phyloP scores from a whole-genome alignment of 2,888 invertebrate species.

The Norana najaformis region DNA sequence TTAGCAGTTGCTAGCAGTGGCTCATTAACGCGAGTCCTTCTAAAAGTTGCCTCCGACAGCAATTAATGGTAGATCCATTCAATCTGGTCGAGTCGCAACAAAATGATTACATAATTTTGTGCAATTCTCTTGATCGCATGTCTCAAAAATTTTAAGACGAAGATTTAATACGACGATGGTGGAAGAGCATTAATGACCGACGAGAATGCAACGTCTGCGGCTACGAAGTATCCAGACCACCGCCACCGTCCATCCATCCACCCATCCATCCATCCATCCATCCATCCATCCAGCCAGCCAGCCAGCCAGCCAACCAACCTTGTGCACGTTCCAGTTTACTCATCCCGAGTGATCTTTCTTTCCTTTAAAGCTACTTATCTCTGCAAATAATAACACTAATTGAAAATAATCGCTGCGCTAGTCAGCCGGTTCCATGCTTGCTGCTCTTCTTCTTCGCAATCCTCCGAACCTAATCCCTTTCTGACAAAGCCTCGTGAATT shows the following conservation, averaged over 20 bases:
- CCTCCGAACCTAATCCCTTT: background rate
- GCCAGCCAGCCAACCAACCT: background rate
- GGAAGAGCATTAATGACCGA: background rate
- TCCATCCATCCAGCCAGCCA: background rate
- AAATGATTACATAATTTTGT: background rate
- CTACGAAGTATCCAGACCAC: no score
- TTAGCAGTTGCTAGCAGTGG: no score
- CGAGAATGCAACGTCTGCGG: no score
- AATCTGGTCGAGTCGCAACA: background rate
- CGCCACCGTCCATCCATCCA: no score
- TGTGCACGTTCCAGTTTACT: slow-evolving; percentile 25
- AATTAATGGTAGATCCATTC: background rate
- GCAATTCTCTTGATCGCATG: background rate
- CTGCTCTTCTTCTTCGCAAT: background rate
- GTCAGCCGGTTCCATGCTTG: background rate
- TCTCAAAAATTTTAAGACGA: background rate
- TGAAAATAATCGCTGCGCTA: background rate
- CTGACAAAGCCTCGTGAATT: slow-evolving; percentile 21
- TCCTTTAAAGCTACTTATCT: background rate
- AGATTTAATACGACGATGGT: background rate
- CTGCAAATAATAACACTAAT: background rate
- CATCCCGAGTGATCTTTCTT: background rate
- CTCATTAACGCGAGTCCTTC: background rate
- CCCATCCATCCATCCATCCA: no score
- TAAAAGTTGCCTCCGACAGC: background rate